These are phyloP conservation scores for Eubasilissa regina DNA, from an alignment of 1,140 invertebrate species.

Conservation along the genomic window DNA sequence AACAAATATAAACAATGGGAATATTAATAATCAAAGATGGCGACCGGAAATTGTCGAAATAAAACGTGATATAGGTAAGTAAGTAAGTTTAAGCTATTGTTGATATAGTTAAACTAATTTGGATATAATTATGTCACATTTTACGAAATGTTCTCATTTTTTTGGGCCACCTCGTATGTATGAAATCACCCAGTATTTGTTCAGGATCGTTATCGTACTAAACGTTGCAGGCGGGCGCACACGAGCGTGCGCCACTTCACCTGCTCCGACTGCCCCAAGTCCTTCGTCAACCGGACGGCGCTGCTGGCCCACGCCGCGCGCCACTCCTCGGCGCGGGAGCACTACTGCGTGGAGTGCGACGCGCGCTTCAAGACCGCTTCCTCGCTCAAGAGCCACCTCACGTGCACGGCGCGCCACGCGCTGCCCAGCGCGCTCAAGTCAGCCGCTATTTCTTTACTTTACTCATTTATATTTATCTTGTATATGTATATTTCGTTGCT, in stretches of 20 bases:
- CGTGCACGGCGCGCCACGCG: constrained; percentile 9
- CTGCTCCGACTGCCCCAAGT: constrained; percentile 20
- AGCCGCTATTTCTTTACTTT: neutral
- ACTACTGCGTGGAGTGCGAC: constrained; percentile 51
- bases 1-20: too few relatives aligned
- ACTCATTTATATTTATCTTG: too few relatives aligned
- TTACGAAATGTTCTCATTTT: too few relatives aligned
- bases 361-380: constrained; percentile 33
- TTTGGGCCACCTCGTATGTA: too few relatives aligned
- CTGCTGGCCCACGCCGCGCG: constrained; percentile 24
- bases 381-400: constrained; percentile 27
- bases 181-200: too few relatives aligned
- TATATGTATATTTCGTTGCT: neutral
- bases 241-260: constrained; percentile 7
- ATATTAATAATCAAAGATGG: too few relatives aligned
- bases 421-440: constrained; percentile 39
- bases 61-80: too few relatives aligned
- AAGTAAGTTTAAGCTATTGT: too few relatives aligned
- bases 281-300: constrained; percentile 38
- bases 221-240: constrained; percentile 20
- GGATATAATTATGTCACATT: too few relatives aligned
- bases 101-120: too few relatives aligned
- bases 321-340: constrained; percentile 27
- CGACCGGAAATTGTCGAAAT: too few relatives aligned
- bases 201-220: too few relatives aligned